Evolutionary conservation across 2,113 vertebrate genomes (phyloP), one percentile per base, ranked within the genome.

Genomic region (Emydocephalus ijimae): DNA sequence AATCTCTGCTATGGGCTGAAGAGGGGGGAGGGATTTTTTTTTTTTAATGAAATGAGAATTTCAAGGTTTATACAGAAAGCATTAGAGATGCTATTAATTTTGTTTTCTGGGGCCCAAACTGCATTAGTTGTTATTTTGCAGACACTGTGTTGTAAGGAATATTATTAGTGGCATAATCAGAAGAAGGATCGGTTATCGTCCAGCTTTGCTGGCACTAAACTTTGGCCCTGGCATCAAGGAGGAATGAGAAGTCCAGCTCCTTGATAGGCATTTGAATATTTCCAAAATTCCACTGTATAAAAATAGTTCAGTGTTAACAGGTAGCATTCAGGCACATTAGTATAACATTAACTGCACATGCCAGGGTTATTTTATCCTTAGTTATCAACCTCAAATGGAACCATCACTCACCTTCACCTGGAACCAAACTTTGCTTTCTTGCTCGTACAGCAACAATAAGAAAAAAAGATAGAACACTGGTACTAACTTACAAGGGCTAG

Each of bases 1-100:
- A 98, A 98, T 98, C 98, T 98, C 97, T 95, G 94, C 96, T 97
- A 97, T 97, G 98, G 98, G 98, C 97, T 98, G 97, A 96, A 97
- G 95, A 96, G 91, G 88, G 18, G 56, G 94, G 97, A 97, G 1
- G 8, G 3, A 97, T 97, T 98, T 98, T 98, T 98, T 98, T 98
- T 98, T 98, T 98, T 98, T 45, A 98, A 98, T 98, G 98, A 98
- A 98, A 98, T 97, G 96, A 96, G 95, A 97, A 97, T 98, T 98
- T 97, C 96, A 97, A 97, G 97, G 97, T 97, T 98, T 97, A 96
- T 97, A 96, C 93, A 96, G 96, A 97, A 98, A 97, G 96, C 95
- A 95, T 96, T 94, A 94, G 95, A 97, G 96, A 96, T 94, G 92
- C 94, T 97, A 94, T 93, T 90, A 88, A 95, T 96, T 94, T 97